Evolutionary conservation across 2,797 vertebrate genomes (phyloP).

Genomic region (Ciconia nigra): DNA sequence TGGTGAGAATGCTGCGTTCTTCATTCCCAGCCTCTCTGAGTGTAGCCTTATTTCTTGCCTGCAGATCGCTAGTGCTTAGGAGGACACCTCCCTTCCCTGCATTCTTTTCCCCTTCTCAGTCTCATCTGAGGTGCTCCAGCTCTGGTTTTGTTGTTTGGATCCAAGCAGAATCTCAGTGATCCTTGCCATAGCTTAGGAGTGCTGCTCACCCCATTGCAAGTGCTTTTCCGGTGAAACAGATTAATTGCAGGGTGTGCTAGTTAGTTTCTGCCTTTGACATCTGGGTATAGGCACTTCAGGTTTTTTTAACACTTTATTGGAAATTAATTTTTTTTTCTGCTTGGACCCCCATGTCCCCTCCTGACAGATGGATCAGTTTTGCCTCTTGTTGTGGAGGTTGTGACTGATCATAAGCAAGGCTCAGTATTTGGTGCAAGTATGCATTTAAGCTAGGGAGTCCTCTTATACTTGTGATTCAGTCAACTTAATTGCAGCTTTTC

Average conservation of each 20-base stretch:
- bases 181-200: background rate
- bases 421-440: background rate
- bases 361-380: background rate
- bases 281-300: background rate
- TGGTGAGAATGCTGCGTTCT: background rate
- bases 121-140: background rate
- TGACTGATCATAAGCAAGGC: background rate
- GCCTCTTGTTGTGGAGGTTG: background rate
- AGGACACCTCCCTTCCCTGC: background rate
- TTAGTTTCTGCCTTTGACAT: background rate
- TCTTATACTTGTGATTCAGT: background rate
- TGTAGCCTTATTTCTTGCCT: background rate
- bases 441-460: background rate
- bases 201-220: background rate
- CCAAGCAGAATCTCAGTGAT: background rate
- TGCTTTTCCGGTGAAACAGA: background rate
- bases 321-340: background rate
- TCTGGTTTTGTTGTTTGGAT: background rate
- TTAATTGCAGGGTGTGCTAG: background rate
- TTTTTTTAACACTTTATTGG: background rate
- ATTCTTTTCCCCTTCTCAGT: background rate
- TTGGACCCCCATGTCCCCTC: background rate
- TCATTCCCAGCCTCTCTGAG: background rate
- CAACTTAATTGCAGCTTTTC: background rate
- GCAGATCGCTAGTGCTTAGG: background rate